A percentile compares a stretch with the other conserved stretches of the same genome.
These are phyloP conservation scores for Hirudo medicinalis DNA, from an alignment of 1,140 invertebrate genomes.

Conservation along the genomic window DNA sequence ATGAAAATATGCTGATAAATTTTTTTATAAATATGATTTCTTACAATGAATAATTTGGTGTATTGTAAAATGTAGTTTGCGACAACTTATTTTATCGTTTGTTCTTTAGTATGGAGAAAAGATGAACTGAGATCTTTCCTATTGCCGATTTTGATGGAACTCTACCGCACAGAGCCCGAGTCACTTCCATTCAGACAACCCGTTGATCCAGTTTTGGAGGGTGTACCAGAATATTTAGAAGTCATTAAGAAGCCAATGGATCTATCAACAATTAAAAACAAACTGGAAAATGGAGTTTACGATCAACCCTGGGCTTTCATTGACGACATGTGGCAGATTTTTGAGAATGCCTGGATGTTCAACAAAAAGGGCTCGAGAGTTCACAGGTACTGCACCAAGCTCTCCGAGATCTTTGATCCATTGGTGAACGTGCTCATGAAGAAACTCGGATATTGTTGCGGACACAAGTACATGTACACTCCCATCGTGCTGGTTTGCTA, in stretches of 20 bases:
- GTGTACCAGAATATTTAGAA: slow-evolving; percentile 79
- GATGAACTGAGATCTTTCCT: slow-evolving; percentile 81
- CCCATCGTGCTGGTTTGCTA: slow-evolving; percentile 92
- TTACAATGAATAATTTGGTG: background rate
- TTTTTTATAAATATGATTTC: background rate
- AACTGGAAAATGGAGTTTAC: slow-evolving; percentile 84
- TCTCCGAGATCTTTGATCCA: slow-evolving; percentile 86
- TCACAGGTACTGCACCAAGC: slow-evolving; percentile 93
- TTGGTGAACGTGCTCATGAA: slow-evolving; percentile 96
- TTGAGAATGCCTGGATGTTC: slow-evolving; percentile 99
- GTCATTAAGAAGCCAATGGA: slow-evolving; percentile 98
- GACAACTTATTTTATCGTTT: background rate
- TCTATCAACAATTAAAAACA: slow-evolving; percentile 83
- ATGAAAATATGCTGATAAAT: background rate
- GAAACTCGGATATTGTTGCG: slow-evolving; percentile 85
- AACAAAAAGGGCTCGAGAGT: slow-evolving; percentile 95
- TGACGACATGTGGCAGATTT: slow-evolving; percentile 99
- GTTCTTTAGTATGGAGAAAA: slow-evolving; percentile 61
- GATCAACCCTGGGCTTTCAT: slow-evolving; percentile 97
- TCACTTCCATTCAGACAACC: slow-evolving; percentile 87
- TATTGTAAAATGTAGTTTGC: background rate
- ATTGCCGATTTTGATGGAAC: slow-evolving; percentile 83
- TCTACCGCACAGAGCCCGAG: slow-evolving; percentile 84
- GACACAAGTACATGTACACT: slow-evolving; percentile 89
- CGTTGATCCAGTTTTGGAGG: slow-evolving; percentile 69